phyloP scores from a whole-genome alignment of 2,888 invertebrate genomes.

The Itoplectis maculator region DNA sequence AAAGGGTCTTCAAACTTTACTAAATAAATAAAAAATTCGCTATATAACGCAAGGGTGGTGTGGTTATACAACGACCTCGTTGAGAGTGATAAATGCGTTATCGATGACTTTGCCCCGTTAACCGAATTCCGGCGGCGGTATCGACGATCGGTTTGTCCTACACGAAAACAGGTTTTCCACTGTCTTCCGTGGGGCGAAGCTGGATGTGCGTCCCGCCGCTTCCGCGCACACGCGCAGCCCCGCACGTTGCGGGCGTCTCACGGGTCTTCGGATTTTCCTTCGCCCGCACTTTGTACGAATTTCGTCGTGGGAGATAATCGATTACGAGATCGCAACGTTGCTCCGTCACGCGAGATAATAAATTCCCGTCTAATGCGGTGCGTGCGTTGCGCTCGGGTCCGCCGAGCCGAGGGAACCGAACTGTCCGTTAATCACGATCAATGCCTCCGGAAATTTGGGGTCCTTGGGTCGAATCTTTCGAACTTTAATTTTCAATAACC shows the following conservation, averaged over 20 bases:
- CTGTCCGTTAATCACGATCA: background rate
- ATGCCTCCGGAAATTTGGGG: background rate
- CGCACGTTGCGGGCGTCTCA: background rate
- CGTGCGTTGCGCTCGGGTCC: background rate
- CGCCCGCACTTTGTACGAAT: background rate
- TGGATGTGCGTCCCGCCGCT: background rate
- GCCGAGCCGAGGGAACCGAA: background rate
- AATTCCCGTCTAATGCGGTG: constrained; percentile 44
- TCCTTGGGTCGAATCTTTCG: background rate
- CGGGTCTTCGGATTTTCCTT: constrained; percentile 13
- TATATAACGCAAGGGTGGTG: background rate
- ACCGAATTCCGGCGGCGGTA: constrained; percentile 4
- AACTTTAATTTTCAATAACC: background rate
- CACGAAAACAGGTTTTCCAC: constrained; percentile 28
- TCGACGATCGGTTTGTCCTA: constrained; percentile 12
- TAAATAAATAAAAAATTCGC: too few species aligned
- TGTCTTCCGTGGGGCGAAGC: background rate
- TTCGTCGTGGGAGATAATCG: constrained; percentile 42
- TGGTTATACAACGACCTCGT: background rate
- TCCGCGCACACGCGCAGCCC: background rate
- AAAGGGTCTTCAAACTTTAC: too few species aligned
- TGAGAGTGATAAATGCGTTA: constrained; percentile 37
- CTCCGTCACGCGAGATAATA: constrained; percentile 41
- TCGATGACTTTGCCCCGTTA: constrained; percentile 20
- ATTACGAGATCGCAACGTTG: constrained; percentile 42